Base-by-base conservation (phyloP, 2,888 invertebrate genomes). In the Pomacea canaliculata region DNA sequence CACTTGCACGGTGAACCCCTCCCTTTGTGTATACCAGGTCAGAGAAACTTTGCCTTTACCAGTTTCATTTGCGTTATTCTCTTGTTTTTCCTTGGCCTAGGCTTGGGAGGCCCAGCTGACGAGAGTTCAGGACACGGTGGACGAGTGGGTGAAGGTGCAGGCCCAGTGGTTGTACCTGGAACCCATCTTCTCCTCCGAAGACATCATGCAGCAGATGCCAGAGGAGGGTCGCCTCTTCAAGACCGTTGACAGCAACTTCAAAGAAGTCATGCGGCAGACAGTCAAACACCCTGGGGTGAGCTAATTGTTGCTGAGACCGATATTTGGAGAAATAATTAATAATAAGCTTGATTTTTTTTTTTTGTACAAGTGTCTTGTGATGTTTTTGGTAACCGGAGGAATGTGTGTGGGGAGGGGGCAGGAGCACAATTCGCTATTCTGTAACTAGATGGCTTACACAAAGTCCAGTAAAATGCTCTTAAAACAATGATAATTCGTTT, bases 121-220 rank as follows among this genome's bases (percentile, higher is more conserved):
- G 46, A 84, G 88, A 51, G 90, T 90, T 66, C 91, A 91, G 82
- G 89, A 89, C 71, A 90, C 91, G 2, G 89, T 91, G n/a, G 91
- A 91, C 78, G 91, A 91, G 82, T 91, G 90, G 90, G 82, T 91
- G 76, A 91, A 91, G 82, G 90, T 90, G 59, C 90, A 91, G 81
- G 87, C 90, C 9, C 90, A 90, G 83, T 90, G 90, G 90, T 82
- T 90, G 51, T 90, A 90, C 83, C 83, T 91, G 84, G 91, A 91
- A 79, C 91, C 91, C 13, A 91, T 90, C 81, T 90, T 91, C 84
- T 88, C 89, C 37, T 91, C 90, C 0, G 91, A 91, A 82, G 91
- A 91, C 81, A 91, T 91, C 83, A 91, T 91, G 89, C 89, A 90
- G 74, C 91, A 91, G 85, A 91, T 91, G 91, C 91, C 91, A 0